Conservation (phyloP, 2,113 vertebrate species). For the Lycaon pictus region DNA sequence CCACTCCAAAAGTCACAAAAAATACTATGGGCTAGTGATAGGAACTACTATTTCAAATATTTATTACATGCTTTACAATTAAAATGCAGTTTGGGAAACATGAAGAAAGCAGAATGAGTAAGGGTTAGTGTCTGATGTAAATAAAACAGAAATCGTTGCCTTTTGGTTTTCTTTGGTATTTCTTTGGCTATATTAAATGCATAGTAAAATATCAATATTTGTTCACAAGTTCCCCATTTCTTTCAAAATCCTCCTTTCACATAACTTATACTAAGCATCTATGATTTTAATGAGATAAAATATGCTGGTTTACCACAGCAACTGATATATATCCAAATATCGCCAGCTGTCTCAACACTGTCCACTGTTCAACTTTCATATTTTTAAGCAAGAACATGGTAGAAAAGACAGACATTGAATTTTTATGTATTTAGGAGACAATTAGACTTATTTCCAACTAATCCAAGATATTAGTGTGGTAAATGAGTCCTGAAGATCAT, state of each 20-base stretch:
- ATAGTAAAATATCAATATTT: not conserved
- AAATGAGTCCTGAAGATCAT: not conserved
- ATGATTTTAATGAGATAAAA: conserved; percentile 5
- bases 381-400: not conserved
- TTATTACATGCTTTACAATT: not conserved
- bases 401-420: not conserved
- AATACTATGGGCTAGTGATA: not conserved
- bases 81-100: conserved; percentile 1
- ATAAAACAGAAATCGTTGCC: not conserved
- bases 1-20: conserved; percentile 15
- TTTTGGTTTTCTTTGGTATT: not conserved
- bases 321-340: not conserved
- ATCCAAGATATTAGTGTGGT: not conserved
- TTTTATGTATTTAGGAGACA: not conserved
- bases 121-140: not conserved
- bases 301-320: not conserved
- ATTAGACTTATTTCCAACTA: conserved; percentile 27
- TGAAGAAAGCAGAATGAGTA: not conserved
- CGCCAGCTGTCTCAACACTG: not conserved
- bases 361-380: not conserved
- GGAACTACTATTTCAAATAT: not conserved
- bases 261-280: not conserved
- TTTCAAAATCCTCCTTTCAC: not conserved
- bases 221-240: not conserved
- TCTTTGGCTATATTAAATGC: not conserved